Conservation (phyloP, 2,113 vertebrate genomes). For the Abramis brama region DNA sequence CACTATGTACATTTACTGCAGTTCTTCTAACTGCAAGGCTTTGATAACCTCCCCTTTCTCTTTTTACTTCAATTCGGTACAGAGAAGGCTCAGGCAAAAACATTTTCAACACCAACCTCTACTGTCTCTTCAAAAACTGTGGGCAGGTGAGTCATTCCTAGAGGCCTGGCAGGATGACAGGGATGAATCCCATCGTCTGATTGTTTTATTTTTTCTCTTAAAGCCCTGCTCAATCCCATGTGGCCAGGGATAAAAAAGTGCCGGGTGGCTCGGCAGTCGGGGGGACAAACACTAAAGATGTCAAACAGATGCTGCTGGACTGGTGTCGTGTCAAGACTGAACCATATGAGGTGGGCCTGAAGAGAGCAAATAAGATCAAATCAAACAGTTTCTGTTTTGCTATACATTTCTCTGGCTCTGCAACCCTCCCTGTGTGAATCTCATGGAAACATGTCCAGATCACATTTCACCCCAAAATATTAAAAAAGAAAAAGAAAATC, state of each 20-base stretch:
- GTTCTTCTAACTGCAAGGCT: slow-evolving; percentile 2
- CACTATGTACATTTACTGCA: background rate
- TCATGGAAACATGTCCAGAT: background rate
- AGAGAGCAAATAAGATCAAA: background rate
- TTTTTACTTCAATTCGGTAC: slow-evolving; percentile 62
- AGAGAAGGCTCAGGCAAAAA: slow-evolving; percentile 76
- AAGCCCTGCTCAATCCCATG: slow-evolving; percentile 69
- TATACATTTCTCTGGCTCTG: slow-evolving; percentile 25
- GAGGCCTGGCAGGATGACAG: background rate
- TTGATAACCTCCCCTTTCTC: background rate
- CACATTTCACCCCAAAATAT: background rate
- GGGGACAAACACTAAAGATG: slow-evolving; percentile 88
- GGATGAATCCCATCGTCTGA: background rate
- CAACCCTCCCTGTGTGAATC: background rate
- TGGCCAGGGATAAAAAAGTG: slow-evolving; percentile 61
- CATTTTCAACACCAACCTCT: slow-evolving; percentile 73
- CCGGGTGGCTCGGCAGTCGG: slow-evolving; percentile 81
- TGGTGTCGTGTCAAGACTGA: slow-evolving; percentile 98
- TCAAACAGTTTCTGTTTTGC: slow-evolving; percentile 3
- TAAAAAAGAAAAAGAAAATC: no score
- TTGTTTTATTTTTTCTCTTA: slow-evolving; percentile 2
- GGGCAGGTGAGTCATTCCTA: slow-evolving; percentile 80
- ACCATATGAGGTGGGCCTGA: slow-evolving; percentile 88
- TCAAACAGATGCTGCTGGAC: slow-evolving; percentile 99
- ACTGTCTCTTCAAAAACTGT: slow-evolving; percentile 78